These are phyloP conservation scores for Spicauda simplicius DNA, from an alignment of 2,888 invertebrate genomes.

Conservation along the genomic window DNA sequence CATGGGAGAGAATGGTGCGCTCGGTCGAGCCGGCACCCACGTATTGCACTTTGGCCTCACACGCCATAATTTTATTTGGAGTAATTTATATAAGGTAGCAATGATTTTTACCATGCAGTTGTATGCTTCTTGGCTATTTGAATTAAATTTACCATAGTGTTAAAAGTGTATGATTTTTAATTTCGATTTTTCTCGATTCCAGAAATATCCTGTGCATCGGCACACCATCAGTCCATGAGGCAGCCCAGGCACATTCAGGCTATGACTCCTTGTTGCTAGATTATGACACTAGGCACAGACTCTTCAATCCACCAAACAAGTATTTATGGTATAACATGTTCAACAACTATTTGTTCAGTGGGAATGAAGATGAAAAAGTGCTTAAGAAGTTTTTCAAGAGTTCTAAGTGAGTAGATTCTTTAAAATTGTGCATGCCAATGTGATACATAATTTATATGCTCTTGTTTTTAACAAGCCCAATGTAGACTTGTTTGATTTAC, in stretches of 20 bases:
- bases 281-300: slow-evolving; percentile 90
- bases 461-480: too few species aligned
- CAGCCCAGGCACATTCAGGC: slow-evolving; percentile 71
- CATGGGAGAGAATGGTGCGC: too few species aligned
- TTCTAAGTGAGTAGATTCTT: slow-evolving; percentile 74
- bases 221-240: slow-evolving; percentile 92
- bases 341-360: slow-evolving; percentile 93
- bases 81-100: too few species aligned
- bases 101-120: too few species aligned
- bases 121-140: too few species aligned
- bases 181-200: slow-evolving; percentile 48
- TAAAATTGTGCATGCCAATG: neutral
- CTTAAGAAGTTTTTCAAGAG: slow-evolving; percentile 87
- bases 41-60: too few species aligned
- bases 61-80: too few species aligned
- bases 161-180: neutral
- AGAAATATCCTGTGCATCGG: slow-evolving; percentile 94
- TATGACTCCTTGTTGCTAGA: slow-evolving; percentile 89
- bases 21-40: too few species aligned
- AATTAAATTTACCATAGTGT: too few species aligned
- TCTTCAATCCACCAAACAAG: slow-evolving; percentile 86
- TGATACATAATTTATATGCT: too few species aligned
- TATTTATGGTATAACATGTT: slow-evolving; percentile 96
- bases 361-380: slow-evolving; percentile 79
- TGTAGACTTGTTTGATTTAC: too few species aligned